A percentile compares a stretch with the other conserved stretches of the same genome.
phyloP scores from a whole-genome alignment of 2,888 invertebrate species.

The Exephanes ischioxanthus region DNA sequence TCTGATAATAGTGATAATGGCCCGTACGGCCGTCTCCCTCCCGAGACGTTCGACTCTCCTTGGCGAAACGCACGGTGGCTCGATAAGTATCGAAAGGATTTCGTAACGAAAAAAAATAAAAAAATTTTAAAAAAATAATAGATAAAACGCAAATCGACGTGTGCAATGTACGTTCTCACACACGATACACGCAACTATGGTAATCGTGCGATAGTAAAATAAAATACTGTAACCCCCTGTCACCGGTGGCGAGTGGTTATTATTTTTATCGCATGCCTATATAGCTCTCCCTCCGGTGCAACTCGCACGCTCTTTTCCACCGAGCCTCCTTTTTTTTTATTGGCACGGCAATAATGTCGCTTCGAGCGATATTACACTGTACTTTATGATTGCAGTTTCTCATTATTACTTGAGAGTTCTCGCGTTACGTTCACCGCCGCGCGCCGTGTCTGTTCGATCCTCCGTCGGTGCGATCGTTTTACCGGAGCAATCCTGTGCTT shows the following conservation, averaged over 20 bases:
- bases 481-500: constrained; percentile 1
- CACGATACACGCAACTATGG: constrained; percentile 12
- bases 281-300: not conserved
- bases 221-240: constrained; percentile 29
- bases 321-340: constrained; percentile 17
- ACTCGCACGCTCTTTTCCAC: constrained; percentile 25
- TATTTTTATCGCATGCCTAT: constrained; percentile 37
- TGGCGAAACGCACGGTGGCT: constrained; percentile 32
- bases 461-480: constrained; percentile 21
- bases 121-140: not conserved
- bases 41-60: constrained; percentile 56
- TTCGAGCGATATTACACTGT: constrained; percentile 42
- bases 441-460: not conserved
- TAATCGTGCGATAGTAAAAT: constrained; percentile 29
- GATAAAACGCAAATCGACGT: not conserved
- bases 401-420: constrained; percentile 51
- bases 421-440: constrained; percentile 30
- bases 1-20: constrained; percentile 17
- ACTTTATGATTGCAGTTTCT: constrained; percentile 52
- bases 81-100: constrained; percentile 51
- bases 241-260: constrained; percentile 16
- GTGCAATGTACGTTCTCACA: not conserved
- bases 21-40: not conserved
- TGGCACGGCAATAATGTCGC: constrained; percentile 29
- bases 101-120: constrained; percentile 7